Evolutionary conservation across 2,888 invertebrate genomes (phyloP), one percentile per base, ranked within the genome.

Genomic region (Dyspetes luteomarginatus): DNA sequence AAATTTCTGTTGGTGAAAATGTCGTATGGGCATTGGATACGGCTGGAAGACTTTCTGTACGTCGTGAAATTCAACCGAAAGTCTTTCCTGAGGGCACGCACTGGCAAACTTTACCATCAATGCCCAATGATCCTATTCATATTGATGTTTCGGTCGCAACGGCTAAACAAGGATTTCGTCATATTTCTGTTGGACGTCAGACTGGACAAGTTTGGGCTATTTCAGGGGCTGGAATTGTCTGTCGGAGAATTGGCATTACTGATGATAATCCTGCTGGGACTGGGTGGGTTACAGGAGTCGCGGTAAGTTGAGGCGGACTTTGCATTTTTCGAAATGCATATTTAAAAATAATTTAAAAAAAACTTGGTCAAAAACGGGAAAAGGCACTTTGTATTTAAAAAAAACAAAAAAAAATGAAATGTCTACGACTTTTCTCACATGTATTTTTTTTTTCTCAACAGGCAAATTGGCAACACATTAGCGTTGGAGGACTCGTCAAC

Each of bases 11-110:
- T 15, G 97, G 96, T 1, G 92, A 93, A 26, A 93, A 94, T 24
- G 94, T 95, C 0, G 96, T 98, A 4, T 98, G 98, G 97, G 97
- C 95, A 0, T 91, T 98, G 28, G 96, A 97, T 85, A 94, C 94
- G 22, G 94, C 94, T 83, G 96, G 96, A 30, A 93, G 94, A 74
- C 91, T 98, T 72, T 96, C 96, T 85, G 95, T 97, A 5, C 94
- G 98, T 71, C 95, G 95, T 77, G 96, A 96, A 89, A 94, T 98
- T 64, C 95, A 95, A 2, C 92, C 93, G 36, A 90, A 89, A 68
- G 94, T 95, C 36, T 96, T 95, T 86, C 97, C 96, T 0, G 97
- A 96, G 90, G 98, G 98, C 28, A 96, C 96, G 24, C 95, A 96
- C 88, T 98, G 98, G 98, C 96, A 96, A 92, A 94, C 94, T 89